Conservation (phyloP, 2,113 vertebrate species). For the Gyps fulvus region DNA sequence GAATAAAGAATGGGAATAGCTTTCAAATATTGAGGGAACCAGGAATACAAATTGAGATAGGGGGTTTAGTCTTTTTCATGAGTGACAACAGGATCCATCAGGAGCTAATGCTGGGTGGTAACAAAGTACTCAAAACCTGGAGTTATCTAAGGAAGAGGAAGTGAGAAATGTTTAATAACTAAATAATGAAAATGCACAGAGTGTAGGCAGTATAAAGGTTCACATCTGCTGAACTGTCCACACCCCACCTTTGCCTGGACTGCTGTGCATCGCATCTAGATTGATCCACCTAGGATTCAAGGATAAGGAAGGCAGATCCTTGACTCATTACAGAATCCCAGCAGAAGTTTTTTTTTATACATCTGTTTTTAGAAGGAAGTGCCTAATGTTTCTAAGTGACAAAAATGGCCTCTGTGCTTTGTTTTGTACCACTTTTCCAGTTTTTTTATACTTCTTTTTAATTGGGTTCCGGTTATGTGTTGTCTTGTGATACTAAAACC, state of each 20-base stretch:
- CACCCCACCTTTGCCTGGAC: not conserved
- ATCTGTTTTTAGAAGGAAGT: not conserved
- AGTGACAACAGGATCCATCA: not conserved
- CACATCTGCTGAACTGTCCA: not conserved
- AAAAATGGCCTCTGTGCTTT: not conserved
- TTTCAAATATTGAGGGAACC: not conserved
- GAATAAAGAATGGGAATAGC: not conserved
- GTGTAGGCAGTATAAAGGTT: not conserved
- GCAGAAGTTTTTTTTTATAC: not conserved
- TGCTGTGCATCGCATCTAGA: not conserved
- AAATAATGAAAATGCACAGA: not conserved
- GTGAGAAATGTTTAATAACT: not conserved
- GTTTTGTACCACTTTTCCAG: not conserved
- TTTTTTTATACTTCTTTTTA: not conserved
- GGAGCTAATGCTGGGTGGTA: not conserved
- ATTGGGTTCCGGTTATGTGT: not conserved
- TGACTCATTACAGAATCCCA: not conserved
- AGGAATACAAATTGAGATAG: not conserved
- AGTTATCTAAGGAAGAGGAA: not conserved
- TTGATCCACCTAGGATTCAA: not conserved
- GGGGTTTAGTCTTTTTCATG: not conserved
- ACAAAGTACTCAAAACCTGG: not conserved
- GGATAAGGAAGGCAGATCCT: not conserved
- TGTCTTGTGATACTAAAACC: not conserved
- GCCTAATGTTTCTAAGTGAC: not conserved